Evolutionary conservation across 2,797 vertebrate genomes (phyloP), one percentile per base, ranked within the genome.

Genomic region (Apogon hyalosoma): DNA sequence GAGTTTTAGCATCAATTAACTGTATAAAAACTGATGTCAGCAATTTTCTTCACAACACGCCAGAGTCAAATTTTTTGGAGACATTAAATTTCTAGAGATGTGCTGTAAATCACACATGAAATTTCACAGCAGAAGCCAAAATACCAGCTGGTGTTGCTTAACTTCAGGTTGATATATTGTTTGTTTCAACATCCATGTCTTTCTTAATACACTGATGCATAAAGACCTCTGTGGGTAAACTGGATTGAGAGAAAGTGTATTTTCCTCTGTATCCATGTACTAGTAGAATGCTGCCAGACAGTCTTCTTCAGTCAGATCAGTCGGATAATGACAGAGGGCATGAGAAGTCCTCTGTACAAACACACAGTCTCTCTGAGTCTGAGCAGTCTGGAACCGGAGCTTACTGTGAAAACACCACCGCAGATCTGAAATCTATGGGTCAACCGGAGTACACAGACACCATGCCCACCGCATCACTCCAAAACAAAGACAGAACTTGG

Each of bases 391-490:
- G 57, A 83, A 67, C 51, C 49, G 40, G 45, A 52, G 28, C 68
- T 70, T 33, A 69, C 47, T 19, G 47, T 58, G 10, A 62, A 63
- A 75, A 79, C 56, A 59, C 38, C 10, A 63, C 48, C 61, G 48
- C 68, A 51, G 57, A 83, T 75, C 68, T 77, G 47, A 82, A 69
- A 63, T 39, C 45, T 42, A 50, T 2, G 3, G 82, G 82, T 88
- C 84, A 81, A 60, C 61, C 67, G 66, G 69, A 85, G 83, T 86
- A 64, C 79, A 75, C 57, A 79, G 65, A 79, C 79, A 53, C 3
- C 18, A 10, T 69, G 79, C 21, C 64, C 73, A 75, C 73, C 38
- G 40, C 65, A 64, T 70, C 63, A 68, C 80, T 75, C 66, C 45
- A 66, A 55, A 70, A 80, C 73, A 82, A 74, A 82, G 65, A 55